Conservation (phyloP, 2,113 vertebrate genomes). For the Trematomus loennbergii region DNA sequence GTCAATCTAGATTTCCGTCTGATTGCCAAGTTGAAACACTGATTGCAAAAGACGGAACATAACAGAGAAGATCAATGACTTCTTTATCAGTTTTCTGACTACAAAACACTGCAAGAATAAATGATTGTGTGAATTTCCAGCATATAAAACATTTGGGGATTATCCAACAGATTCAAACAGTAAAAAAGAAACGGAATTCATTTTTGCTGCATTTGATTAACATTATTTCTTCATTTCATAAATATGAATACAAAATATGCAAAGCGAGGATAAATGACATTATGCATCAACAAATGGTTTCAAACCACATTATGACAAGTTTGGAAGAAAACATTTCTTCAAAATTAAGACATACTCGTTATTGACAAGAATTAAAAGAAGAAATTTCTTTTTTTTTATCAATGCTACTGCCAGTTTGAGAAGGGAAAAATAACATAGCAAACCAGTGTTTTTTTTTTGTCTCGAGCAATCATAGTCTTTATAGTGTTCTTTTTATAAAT, state of each 20-base stretch:
- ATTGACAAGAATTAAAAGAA: background rate
- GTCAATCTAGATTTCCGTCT: constrained; percentile 29
- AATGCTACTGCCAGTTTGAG: background rate
- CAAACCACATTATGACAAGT: background rate
- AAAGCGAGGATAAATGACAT: background rate
- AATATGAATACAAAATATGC: constrained; percentile 10
- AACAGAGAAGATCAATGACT: constrained; percentile 67
- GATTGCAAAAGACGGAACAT: constrained; percentile 62
- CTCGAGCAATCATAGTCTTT: background rate
- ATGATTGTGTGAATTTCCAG: constrained; percentile 64
- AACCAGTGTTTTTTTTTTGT: background rate
- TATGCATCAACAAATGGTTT: constrained; percentile 1
- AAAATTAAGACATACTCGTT: background rate
- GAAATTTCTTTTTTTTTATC: too few relatives aligned
- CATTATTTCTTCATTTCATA: background rate
- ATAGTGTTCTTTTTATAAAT: background rate
- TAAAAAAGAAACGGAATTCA: constrained; percentile 29
- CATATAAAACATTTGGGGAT: constrained; percentile 54
- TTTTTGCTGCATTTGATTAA: constrained; percentile 32
- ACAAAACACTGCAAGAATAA: constrained; percentile 61
- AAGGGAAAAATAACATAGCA: background rate
- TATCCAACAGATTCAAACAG: constrained; percentile 63
- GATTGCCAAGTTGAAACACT: constrained; percentile 57
- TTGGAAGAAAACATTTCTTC: too few relatives aligned
- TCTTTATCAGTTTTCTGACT: constrained; percentile 55